Evolutionary conservation across 2,888 invertebrate species (phyloP).

Genomic region (Lasius fuliginosus): DNA sequence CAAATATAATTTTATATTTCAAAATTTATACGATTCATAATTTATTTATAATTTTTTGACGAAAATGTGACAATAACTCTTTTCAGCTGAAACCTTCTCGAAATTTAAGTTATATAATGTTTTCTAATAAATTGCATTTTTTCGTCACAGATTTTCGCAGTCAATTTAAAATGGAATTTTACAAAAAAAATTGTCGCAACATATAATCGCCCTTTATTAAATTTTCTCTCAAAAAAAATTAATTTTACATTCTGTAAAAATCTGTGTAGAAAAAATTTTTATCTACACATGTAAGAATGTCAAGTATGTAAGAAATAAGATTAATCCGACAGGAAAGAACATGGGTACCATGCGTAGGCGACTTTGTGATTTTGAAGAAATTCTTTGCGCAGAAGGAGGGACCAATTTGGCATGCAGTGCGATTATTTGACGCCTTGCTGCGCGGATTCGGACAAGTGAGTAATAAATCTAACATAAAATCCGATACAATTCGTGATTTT

Average conservation of each 20-base stretch:
- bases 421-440: constrained; percentile 82
- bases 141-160: not conserved
- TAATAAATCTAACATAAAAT: not conserved
- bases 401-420: constrained; percentile 78
- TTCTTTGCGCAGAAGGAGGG: constrained; percentile 77
- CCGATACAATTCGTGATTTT: not conserved
- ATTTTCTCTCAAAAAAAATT: not conserved
- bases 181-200: not conserved
- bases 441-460: constrained; percentile 84
- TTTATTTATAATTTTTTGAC: not conserved
- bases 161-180: not conserved
- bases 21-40: not conserved
- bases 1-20: not conserved
- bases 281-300: not conserved
- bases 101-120: not conserved
- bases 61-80: not conserved
- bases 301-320: constrained; percentile 7
- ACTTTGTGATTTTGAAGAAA: constrained; percentile 79
- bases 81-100: not conserved
- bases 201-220: not conserved
- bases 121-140: not conserved
- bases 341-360: constrained; percentile 81
- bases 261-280: not conserved
- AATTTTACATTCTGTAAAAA: not conserved
- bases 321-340: constrained; percentile 66